Percentiles rank a stretch among this genome's conserved stretches.
These are phyloP conservation scores for Spheniscus mendiculus DNA, from an alignment of 2,113 vertebrate genomes.

Conservation along the genomic window DNA sequence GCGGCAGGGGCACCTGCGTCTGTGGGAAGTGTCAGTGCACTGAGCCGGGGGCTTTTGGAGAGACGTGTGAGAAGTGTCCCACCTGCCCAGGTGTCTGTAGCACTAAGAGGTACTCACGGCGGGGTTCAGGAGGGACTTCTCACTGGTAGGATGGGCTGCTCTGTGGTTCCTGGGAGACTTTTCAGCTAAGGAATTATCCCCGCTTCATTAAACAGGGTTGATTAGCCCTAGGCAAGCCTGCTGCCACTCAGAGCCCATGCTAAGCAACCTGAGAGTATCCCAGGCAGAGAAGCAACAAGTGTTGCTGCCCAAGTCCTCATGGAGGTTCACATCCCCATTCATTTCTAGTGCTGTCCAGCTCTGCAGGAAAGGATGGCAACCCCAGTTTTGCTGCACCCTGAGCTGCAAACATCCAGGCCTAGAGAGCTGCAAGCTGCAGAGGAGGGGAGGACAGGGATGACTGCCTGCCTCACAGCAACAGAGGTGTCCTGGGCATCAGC, in stretches of 20 bases:
- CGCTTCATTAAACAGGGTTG: neutral
- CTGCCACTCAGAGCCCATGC: neutral
- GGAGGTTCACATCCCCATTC: neutral
- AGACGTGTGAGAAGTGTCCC: constrained; percentile 93
- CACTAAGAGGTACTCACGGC: constrained; percentile 83
- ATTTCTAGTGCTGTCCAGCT: neutral
- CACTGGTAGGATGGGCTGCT: rapidly evolving
- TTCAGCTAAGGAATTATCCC: neutral
- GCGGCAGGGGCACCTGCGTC: constrained; percentile 84
- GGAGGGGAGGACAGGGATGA: neutral
- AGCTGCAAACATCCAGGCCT: neutral
- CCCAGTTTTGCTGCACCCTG: neutral
- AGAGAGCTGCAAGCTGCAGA: neutral
- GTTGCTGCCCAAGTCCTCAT: neutral
- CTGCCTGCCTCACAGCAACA: rapidly evolving
- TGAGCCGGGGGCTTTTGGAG: constrained; percentile 91
- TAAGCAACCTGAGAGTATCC: neutral
- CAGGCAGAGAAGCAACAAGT: neutral
- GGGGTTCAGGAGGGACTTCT: neutral
- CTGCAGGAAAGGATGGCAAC: neutral
- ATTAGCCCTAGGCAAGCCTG: neutral
- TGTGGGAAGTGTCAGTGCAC: constrained; percentile 92
- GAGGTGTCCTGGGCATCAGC: neutral
- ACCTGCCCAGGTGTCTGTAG: constrained; percentile 94
- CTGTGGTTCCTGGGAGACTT: neutral